Evolutionary conservation across 2,113 vertebrate genomes (phyloP).

Genomic region (Daboia siamensis): DNA sequence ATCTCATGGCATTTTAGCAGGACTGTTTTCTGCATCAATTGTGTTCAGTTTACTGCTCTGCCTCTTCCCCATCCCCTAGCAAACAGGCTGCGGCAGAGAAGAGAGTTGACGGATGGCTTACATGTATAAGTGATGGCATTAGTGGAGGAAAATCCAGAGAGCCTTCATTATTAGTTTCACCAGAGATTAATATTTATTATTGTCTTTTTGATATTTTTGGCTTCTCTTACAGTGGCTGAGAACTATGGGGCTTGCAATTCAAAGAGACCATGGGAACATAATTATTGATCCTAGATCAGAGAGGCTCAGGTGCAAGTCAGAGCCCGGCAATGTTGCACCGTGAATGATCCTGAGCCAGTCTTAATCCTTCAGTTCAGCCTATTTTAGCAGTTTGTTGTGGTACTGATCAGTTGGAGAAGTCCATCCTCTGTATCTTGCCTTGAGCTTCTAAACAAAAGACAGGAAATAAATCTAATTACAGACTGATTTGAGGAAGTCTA

Average conservation of each 20-base stretch:
- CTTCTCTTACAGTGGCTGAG: not conserved
- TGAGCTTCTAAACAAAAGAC: not conserved
- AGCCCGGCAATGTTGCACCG: not conserved
- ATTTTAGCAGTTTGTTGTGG: not conserved
- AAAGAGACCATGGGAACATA: not conserved
- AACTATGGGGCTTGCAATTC: not conserved
- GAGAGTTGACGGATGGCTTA: not conserved
- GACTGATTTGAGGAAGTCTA: not conserved
- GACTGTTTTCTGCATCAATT: not conserved
- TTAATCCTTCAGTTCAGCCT: not conserved
- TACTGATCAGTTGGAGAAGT: not conserved
- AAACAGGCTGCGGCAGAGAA: not conserved
- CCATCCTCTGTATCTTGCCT: not conserved
- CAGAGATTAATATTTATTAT: slow-evolving; percentile 36
- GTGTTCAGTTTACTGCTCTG: not conserved
- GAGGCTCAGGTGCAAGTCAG: not conserved
- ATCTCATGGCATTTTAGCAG: not conserved
- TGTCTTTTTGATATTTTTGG: not conserved
- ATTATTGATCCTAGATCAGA: not conserved
- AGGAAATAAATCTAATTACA: not conserved
- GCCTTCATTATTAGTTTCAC: slow-evolving; percentile 31
- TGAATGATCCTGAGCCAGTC: not conserved
- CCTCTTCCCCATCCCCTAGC: too few relatives aligned
- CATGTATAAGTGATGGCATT: not conserved
- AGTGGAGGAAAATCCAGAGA: slow-evolving; percentile 21